Base-by-base conservation (phyloP, 2,797 vertebrate species). In the Dendrocincla tyrannina region DNA sequence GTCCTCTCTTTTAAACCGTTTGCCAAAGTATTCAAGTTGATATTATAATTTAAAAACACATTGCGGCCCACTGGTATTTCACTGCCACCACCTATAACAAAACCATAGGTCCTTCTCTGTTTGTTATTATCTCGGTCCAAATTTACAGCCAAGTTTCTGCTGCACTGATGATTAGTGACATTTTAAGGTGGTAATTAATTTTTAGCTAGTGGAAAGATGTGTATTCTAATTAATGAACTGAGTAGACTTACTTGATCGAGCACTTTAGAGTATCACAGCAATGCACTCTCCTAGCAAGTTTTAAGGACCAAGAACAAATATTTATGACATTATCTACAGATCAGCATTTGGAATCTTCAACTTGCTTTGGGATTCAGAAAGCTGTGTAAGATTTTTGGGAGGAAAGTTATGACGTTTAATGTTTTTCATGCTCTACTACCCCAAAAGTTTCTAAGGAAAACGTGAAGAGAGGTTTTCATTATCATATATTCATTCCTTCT, bases 151-250 rank as follows among this genome's bases (percentile, higher is more conserved):
- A 95, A 69, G 77, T 96, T 95, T 97, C 95, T 96, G 62, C 84
- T 95, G 80, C 0, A 3, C 49, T 42, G 13, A 89, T 97, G 94
- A 97, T 97, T 98, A 97, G 97, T 96, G 91, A 55, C 89, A 96
- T 96, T 96, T 97, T 97, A 97, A 96, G 95, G 93, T 70, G 89
- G 93, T 96, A 98, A 98, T 98, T 98, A 98, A 95, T 96, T 97
- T 95, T 97, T 91, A 95, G 88, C 94, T 96, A 72, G 78, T 69
- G 52, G 83, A 95, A 95, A 98, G 93, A 91, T 52, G 47, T 83
- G 72, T 93, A 93, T 97, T 96, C 90, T 96, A 97, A 98, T 97
- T 97, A 98, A 96, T 75, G 56, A 94, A 92, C 67, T 69, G 78
- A 94, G 68, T 77, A 94, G 87, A 89, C 91, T 97, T 96, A 95